phyloP scores from a whole-genome alignment of 2,888 invertebrate species.

The Perithous albicinctus region DNA sequence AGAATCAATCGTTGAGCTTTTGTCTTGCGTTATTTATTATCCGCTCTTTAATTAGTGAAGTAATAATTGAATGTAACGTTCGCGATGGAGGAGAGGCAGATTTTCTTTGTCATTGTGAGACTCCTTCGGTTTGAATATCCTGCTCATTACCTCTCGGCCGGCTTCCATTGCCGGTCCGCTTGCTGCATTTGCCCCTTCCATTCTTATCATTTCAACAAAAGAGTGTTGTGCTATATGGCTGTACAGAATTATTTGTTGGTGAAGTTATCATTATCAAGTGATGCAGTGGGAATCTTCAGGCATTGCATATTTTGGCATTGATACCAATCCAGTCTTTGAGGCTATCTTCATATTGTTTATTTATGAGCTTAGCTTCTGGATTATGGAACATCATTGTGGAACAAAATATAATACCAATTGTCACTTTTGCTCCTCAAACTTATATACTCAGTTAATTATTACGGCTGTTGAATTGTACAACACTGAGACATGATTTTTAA shows the following conservation, averaged over 20 bases:
- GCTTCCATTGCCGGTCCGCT: conserved; percentile 56
- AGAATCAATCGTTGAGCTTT: conserved; percentile 37
- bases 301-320: not conserved
- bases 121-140: conserved; percentile 34
- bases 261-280: not conserved
- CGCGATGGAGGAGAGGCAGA: conserved; percentile 6
- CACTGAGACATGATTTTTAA: too few relatives aligned
- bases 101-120: conserved; percentile 42
- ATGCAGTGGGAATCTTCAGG: not conserved
- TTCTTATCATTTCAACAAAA: conserved; percentile 57
- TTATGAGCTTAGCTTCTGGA: not conserved
- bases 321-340: not conserved
- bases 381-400: too few relatives aligned
- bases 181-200: conserved; percentile 37
- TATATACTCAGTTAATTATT: too few relatives aligned
- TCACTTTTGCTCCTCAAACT: too few relatives aligned
- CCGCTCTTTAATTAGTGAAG: conserved; percentile 77
- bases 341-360: not conserved
- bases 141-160: conserved; percentile 53
- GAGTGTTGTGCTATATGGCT: conserved; percentile 44
- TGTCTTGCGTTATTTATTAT: conserved; percentile 57
- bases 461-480: too few relatives aligned
- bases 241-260: conserved; percentile 14
- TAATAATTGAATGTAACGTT: conserved; percentile 72
- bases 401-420: too few relatives aligned